These are phyloP conservation scores for Fistularia commersonii DNA, from an alignment of 2,797 vertebrate genomes.

Conservation along the genomic window DNA sequence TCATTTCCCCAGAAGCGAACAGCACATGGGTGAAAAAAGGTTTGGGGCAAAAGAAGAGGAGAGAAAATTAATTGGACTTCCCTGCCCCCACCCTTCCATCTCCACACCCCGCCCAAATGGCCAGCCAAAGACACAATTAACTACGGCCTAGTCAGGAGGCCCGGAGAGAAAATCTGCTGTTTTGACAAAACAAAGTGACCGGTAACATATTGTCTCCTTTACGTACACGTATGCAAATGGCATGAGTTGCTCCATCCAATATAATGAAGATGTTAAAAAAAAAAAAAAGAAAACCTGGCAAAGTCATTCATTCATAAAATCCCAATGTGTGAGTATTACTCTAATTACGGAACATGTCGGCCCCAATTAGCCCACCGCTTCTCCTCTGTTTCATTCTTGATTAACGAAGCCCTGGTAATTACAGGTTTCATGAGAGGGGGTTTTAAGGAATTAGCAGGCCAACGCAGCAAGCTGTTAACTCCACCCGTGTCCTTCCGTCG, in stretches of 20 bases:
- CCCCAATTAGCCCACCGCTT: constrained; percentile 80
- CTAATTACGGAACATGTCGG: constrained; percentile 86
- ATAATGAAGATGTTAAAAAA: constrained; percentile 74
- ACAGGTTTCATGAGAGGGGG: constrained; percentile 66
- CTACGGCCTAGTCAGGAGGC: constrained; percentile 67
- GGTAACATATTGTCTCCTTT: constrained; percentile 74
- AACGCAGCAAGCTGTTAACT: constrained; percentile 74
- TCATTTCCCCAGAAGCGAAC: constrained; percentile 47
- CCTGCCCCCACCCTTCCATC: constrained; percentile 30
- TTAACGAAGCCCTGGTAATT: constrained; percentile 83
- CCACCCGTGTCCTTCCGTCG: constrained; percentile 40
- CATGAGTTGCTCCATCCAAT: constrained; percentile 70
- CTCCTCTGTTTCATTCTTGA: constrained; percentile 78
- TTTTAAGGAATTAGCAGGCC: constrained; percentile 61
- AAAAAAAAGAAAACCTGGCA: no score
- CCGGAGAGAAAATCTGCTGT: constrained; percentile 80
- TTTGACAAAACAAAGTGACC: constrained; percentile 70
- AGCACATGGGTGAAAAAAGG: constrained; percentile 62
- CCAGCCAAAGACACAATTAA: constrained; percentile 77
- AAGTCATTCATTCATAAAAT: constrained; percentile 91
- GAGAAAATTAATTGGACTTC: constrained; percentile 78
- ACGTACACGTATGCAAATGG: constrained; percentile 70
- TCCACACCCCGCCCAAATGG: constrained; percentile 17
- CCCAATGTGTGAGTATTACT: constrained; percentile 83
- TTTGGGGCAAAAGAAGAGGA: constrained; percentile 63